Base-by-base conservation (phyloP, 1,140 invertebrate species). In the Brachionus koreanus region DNA sequence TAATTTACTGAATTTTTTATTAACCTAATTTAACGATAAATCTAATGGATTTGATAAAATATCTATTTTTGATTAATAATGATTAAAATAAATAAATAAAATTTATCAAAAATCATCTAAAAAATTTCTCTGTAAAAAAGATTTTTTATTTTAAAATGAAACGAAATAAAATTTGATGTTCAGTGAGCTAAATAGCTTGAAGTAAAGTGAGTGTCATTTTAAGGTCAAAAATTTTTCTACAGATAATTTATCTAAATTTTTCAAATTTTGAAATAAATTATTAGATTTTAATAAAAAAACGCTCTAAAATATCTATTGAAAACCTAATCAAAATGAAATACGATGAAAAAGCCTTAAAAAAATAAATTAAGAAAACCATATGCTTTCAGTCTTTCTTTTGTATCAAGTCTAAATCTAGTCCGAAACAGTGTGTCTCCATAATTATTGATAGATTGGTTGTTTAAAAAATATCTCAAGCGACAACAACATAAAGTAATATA, bases 401-500 rank as follows among this genome's bases (percentile, higher is more conserved):
- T 57, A 57, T 57, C n/a, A 16, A 57, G 16, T 23, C 49, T 57
- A 19, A 57, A 25, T 42, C 39, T 42, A 42, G 39, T 42, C 39
- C 39, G 7, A 10, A 42, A 1, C 16, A 57, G 49, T 10, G 16
- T 57, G 16, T 57, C 16, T 57, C n/a, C 6, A 42, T 57, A 57
- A 57, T 57, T 57, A 19, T 57, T 57, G 49, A 57, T 57, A 6
- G 49, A 57, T 57, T 57, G 49, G 9, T 57, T 0, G 49, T 6
- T 57, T 7, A 57, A 13, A 52, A 57, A 57, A 57, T 57, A 57
- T 19, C 2, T 57, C 49, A 57, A 57, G 49, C 49, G 49, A 57
- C 49, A 57, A 57, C 10, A 49, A 49, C n/a, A 57, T 57, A 57
- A 57, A 57, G 49, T 57, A 57, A 57, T 57, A 57, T 57, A 57